Evolutionary conservation across 1,140 invertebrate genomes (phyloP).

Genomic region (Cataglyphis hispanica): DNA sequence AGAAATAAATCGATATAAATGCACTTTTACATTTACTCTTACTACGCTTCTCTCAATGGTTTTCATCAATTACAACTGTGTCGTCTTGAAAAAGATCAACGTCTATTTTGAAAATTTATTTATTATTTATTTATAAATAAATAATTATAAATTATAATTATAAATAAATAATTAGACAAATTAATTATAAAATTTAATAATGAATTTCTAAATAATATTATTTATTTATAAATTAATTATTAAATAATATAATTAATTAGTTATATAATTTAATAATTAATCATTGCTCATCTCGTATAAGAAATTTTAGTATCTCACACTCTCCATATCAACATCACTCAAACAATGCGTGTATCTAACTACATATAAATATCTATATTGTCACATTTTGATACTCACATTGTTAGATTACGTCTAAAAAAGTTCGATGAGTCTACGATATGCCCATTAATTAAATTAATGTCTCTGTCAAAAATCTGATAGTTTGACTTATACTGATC

Average conservation of each 20-base stretch:
- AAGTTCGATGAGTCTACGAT: not conserved
- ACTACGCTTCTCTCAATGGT: no score
- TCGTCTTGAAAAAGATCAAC: not conserved
- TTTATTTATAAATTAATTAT: no score
- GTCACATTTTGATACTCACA: not conserved
- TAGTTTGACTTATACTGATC: not conserved
- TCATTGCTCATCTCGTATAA: not conserved
- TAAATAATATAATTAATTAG: no score
- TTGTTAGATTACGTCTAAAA: not conserved
- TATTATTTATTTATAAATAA: no score
- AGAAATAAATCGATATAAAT: not conserved
- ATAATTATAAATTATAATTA: no score
- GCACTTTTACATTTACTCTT: not conserved
- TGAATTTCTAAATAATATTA: no score
- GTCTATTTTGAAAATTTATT: not conserved
- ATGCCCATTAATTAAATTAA: not conserved
- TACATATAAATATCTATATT: no score
- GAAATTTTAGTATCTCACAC: not conserved
- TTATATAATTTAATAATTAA: no score
- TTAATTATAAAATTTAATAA: no score
- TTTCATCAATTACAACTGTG: not conserved
- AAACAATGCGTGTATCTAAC: not conserved
- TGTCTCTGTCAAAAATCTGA: not conserved
- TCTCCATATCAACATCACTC: not conserved
- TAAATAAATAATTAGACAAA: no score